Conservation (phyloP, 2,797 vertebrate species). For the Rachycentron canadum region DNA sequence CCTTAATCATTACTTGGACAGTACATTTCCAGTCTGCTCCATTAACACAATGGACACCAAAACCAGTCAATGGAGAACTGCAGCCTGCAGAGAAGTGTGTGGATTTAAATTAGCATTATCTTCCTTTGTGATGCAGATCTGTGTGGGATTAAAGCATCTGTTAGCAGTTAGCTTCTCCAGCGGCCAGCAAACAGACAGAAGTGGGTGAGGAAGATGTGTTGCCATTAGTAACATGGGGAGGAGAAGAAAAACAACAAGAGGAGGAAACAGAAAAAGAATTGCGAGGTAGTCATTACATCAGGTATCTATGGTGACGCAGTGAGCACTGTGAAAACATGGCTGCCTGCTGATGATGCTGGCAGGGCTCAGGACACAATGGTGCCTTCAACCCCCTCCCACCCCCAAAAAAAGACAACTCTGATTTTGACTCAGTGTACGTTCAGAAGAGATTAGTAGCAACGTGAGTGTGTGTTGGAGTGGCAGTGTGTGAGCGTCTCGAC, state of each 20-base stretch:
- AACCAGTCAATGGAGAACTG: slow-evolving; percentile 12
- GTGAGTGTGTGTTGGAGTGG: neutral
- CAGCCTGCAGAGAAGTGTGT: slow-evolving; percentile 28
- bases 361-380: slow-evolving; percentile 2
- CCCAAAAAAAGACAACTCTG: neutral
- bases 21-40: slow-evolving; percentile 5
- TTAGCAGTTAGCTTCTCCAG: slow-evolving; percentile 69
- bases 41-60: slow-evolving; percentile 5
- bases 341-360: neutral
- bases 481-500: neutral
- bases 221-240: slow-evolving; percentile 45
- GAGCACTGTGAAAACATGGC: slow-evolving; percentile 1
- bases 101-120: slow-evolving; percentile 51
- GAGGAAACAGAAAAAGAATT: slow-evolving; percentile 18
- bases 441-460: neutral
- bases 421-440: neutral
- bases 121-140: slow-evolving; percentile 72
- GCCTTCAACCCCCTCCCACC: neutral
- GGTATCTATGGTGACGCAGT: neutral
- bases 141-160: slow-evolving; percentile 71
- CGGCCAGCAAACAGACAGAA: slow-evolving; percentile 18
- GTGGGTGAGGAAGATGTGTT: slow-evolving; percentile 36
- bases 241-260: slow-evolving; percentile 14
- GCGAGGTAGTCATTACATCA: neutral
- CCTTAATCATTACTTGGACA: neutral